phyloP scores from a whole-genome alignment of 2,797 vertebrate genomes.

The Typhlichthys subterraneus region DNA sequence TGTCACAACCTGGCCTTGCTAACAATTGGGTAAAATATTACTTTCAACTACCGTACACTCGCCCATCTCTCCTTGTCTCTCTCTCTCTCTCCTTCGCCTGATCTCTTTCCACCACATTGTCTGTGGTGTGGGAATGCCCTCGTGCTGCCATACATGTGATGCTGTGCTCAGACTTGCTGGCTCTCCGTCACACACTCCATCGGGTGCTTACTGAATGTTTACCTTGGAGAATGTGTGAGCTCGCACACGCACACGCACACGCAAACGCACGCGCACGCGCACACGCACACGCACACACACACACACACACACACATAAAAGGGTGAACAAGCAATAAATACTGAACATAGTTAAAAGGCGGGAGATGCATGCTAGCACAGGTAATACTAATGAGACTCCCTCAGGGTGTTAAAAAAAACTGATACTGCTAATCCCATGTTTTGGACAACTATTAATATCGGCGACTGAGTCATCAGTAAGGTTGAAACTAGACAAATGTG shows the following conservation, averaged over 20 bases:
- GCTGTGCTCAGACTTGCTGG: constrained; percentile 56
- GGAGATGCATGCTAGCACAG: constrained; percentile 45
- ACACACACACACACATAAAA: constrained; percentile 21
- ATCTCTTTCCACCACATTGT: constrained; percentile 11
- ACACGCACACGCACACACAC: constrained; percentile 9
- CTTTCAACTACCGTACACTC: constrained; percentile 5
- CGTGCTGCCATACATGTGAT: constrained; percentile 48
- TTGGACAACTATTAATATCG: constrained; percentile 6
- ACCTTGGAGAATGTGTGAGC: constrained; percentile 37
- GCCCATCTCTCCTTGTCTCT: constrained; percentile 11
- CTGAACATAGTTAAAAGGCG: constrained; percentile 25
- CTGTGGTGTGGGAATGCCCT: constrained; percentile 28
- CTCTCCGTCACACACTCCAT: constrained; percentile 33
- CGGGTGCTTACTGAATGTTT: constrained; percentile 63
- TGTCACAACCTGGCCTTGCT: background rate
- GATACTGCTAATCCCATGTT: constrained; percentile 13
- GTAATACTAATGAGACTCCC: constrained; percentile 31
- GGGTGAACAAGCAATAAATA: constrained; percentile 28
- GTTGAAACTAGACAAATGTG: background rate
- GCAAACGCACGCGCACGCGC: constrained; percentile 24
- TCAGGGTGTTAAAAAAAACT: constrained; percentile 28
- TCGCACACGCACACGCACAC: constrained; percentile 4
- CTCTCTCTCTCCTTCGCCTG: constrained; percentile 5
- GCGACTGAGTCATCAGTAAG: background rate
- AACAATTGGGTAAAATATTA: background rate